These are phyloP conservation scores for Polypedilum vanderplanki DNA, from an alignment of 1,140 invertebrate genomes.

Conservation along the genomic window DNA sequence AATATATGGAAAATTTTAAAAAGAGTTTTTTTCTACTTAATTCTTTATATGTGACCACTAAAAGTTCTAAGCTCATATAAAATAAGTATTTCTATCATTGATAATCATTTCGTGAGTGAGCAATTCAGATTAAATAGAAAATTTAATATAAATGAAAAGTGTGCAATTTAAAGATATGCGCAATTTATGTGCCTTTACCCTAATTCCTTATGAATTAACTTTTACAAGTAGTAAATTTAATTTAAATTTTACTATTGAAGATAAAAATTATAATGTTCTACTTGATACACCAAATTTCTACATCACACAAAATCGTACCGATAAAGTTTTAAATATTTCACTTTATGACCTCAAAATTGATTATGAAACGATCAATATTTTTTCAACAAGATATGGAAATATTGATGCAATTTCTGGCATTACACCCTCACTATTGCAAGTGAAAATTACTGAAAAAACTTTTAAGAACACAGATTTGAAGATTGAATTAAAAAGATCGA, in stretches of 20 bases:
- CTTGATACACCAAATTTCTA: slow-evolving; percentile 38
- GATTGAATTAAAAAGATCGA: slow-evolving; percentile 36
- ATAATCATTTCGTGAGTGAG: no score
- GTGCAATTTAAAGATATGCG: no score
- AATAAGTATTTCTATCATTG: no score
- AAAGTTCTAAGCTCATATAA: no score
- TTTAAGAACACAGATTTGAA: slow-evolving; percentile 36
- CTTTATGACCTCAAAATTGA: slow-evolving; percentile 36
- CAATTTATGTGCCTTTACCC: no score
- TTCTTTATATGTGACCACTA: no score
- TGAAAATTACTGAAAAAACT: slow-evolving; percentile 35
- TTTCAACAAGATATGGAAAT: slow-evolving; percentile 37
- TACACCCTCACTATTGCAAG: slow-evolving; percentile 36
- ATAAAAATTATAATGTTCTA: neutral
- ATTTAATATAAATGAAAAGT: no score
- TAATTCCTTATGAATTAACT: neutral
- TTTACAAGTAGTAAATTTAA: slow-evolving; percentile 16
- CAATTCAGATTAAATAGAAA: no score
- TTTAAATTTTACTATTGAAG: neutral
- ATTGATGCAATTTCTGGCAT: slow-evolving; percentile 37
- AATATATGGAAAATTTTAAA: no score
- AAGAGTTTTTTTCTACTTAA: no score
- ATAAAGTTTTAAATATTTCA: slow-evolving; percentile 35
- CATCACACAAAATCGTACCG: slow-evolving; percentile 36
- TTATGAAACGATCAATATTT: slow-evolving; percentile 32